These are phyloP conservation scores for Drosophila serrata DNA, from an alignment of 1,140 invertebrate species.

Conservation along the genomic window DNA sequence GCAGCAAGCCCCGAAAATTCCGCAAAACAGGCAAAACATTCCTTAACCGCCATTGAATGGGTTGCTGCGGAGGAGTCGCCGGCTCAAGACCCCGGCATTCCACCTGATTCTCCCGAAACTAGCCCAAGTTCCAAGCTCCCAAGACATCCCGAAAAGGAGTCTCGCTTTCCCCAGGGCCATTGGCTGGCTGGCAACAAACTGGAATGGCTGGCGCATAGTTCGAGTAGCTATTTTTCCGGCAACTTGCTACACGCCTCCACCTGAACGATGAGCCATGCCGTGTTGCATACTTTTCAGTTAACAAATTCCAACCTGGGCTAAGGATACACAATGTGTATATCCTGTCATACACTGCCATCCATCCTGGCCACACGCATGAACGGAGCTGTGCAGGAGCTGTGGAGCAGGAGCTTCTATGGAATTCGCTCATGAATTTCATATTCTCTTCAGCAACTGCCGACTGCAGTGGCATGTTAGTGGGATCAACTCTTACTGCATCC, in stretches of 20 bases:
- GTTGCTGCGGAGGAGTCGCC: slow-evolving; percentile 8
- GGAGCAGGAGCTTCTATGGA: slow-evolving; percentile 54
- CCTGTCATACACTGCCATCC: not conserved
- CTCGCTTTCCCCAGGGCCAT: not conserved
- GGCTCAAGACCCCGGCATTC: slow-evolving; percentile 31
- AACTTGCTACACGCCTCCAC: slow-evolving; percentile 21
- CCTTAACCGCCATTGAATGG: not conserved
- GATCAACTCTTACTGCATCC: not conserved
- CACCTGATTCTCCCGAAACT: slow-evolving; percentile 40
- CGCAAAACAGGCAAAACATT: slow-evolving; percentile 48
- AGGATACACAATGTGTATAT: slow-evolving; percentile 8
- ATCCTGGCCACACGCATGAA: slow-evolving; percentile 49
- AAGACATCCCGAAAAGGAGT: slow-evolving; percentile 5
- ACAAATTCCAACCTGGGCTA: slow-evolving; percentile 59
- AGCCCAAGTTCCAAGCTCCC: slow-evolving; percentile 31
- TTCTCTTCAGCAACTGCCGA: slow-evolving; percentile 18
- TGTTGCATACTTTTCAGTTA: slow-evolving; percentile 73
- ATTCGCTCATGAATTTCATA: slow-evolving; percentile 78
- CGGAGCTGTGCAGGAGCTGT: not conserved
- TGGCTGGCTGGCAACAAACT: not conserved
- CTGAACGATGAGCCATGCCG: slow-evolving; percentile 16
- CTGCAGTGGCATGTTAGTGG: slow-evolving; percentile 25
- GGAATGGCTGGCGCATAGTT: slow-evolving; percentile 59
- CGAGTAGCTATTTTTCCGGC: slow-evolving; percentile 64
- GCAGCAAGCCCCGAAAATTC: slow-evolving; percentile 36